A percentile compares a stretch with the other conserved stretches of the same genome.
Conservation (phyloP, 1,140 invertebrate species). For the Ceratosolen solmsi region DNA sequence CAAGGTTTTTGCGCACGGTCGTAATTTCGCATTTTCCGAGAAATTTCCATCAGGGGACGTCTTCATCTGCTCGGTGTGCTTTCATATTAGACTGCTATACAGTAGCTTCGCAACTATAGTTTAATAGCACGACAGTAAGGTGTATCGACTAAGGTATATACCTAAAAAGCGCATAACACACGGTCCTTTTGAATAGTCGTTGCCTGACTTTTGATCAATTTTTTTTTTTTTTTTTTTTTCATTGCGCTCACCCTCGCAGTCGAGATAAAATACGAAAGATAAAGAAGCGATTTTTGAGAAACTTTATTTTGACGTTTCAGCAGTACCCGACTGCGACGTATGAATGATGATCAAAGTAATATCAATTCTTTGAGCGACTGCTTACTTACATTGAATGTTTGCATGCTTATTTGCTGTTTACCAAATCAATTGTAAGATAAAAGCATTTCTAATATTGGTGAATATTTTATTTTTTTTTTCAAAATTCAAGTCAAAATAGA, state of each 20-base stretch:
- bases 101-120: constrained; percentile 24
- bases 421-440: neutral
- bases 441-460: neutral
- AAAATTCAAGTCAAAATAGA: neutral
- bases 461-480: neutral
- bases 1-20: constrained; percentile 1
- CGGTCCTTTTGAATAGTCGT: neutral
- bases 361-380: neutral
- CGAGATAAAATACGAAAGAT: neutral
- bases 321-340: neutral
- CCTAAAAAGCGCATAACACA: constrained; percentile 4
- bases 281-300: neutral
- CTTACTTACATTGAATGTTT: neutral
- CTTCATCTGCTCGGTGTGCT: neutral
- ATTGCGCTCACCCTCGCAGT: neutral
- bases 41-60: too few relatives aligned
- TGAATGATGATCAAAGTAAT: constrained; percentile 9
- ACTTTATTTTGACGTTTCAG: constrained; percentile 16
- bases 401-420: neutral
- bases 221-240: too few relatives aligned
- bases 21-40: neutral
- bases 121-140: constrained; percentile 2
- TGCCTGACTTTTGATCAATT: neutral
- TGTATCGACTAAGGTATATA: neutral
- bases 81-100: neutral